Percentiles rank a stretch among this genome's conserved stretches.
Conservation (phyloP, 2,797 vertebrate genomes). For the Gymnopithys bicolor region DNA sequence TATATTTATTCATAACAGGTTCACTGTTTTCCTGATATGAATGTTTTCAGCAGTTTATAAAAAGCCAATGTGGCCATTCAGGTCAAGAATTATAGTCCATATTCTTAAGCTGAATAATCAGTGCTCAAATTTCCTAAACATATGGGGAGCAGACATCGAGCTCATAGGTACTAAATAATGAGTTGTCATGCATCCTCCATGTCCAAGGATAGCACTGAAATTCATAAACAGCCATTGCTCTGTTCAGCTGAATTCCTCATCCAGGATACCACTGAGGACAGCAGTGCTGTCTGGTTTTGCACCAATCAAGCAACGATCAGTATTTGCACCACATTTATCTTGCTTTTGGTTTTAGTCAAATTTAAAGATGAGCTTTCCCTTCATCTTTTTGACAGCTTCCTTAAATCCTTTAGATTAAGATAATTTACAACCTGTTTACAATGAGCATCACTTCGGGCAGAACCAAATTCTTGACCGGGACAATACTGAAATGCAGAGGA, state of each 20-base stretch:
- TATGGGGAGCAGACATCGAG: neutral
- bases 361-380: neutral
- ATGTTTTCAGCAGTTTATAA: slow-evolving; percentile 7
- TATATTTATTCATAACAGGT: slow-evolving; percentile 1
- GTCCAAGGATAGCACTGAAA: neutral
- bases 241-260: neutral
- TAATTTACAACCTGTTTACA: neutral
- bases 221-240: neutral
- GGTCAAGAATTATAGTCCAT: neutral
- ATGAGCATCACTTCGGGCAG: neutral
- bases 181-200: neutral
- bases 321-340: neutral
- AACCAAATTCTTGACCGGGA: neutral
- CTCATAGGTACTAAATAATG: neutral
- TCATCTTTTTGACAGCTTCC: neutral
- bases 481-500: neutral
- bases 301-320: neutral
- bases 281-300: neutral
- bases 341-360: neutral
- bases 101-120: neutral
- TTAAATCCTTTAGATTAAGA: neutral
- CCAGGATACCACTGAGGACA: neutral
- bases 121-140: neutral
- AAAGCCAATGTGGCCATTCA: neutral
- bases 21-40: neutral